Percentiles rank a stretch among this genome's conserved stretches.
Conservation (phyloP, 2,113 vertebrate genomes). For the Rattus rattus region DNA sequence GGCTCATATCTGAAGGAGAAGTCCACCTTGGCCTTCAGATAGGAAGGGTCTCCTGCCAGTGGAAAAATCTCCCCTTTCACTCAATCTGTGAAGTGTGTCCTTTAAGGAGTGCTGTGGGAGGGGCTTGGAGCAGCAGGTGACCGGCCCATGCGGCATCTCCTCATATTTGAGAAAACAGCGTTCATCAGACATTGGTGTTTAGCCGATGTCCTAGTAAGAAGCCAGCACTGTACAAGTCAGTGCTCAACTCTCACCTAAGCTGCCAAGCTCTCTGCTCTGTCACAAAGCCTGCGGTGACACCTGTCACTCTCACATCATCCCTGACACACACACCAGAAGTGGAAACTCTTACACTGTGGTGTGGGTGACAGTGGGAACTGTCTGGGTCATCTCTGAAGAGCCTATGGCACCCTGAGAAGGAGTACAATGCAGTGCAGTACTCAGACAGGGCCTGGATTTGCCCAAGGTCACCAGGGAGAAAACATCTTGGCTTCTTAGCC, state of each 20-base stretch:
- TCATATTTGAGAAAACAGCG: not conserved
- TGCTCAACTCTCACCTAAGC: not conserved
- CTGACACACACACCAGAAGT: not conserved
- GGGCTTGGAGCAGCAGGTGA: not conserved
- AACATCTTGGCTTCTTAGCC: not conserved
- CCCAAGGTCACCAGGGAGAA: not conserved
- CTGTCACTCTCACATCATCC: not conserved
- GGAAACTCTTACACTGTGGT: accelerated
- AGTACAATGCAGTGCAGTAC: accelerated
- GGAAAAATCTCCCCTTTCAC: not conserved
- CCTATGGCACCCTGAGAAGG: accelerated
- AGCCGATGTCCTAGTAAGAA: not conserved
- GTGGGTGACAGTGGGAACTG: accelerated
- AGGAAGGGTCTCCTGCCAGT: not conserved
- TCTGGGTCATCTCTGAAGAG: not conserved
- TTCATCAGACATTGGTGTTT: too few relatives aligned
- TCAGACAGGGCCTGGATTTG: accelerated
- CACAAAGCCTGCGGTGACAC: accelerated
- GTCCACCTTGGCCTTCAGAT: not conserved
- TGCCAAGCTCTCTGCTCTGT: not conserved
- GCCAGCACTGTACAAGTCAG: accelerated
- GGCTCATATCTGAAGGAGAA: not conserved
- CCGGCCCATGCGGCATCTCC: not conserved
- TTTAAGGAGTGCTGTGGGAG: not conserved
- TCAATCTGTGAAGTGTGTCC: accelerated